Evolutionary conservation across 2,888 invertebrate species (phyloP).

Genomic region (Amiota minor): DNA sequence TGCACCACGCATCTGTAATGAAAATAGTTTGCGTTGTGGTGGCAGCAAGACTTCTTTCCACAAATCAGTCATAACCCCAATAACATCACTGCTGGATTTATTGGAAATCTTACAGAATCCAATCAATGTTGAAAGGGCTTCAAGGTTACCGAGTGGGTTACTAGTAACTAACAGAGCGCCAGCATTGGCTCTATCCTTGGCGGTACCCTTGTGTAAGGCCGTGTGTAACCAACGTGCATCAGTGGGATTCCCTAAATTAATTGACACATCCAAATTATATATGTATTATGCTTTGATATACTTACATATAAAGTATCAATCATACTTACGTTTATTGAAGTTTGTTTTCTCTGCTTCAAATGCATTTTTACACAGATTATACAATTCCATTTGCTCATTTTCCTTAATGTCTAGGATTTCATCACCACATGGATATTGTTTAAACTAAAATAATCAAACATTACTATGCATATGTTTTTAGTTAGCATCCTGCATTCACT

Average conservation of each 20-base stretch:
- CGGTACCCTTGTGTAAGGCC: conserved; percentile 72
- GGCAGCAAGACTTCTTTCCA: conserved; percentile 71
- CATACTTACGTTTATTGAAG: conserved; percentile 64
- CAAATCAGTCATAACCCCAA: conserved; percentile 67
- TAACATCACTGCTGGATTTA: conserved; percentile 70
- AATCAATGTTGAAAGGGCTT: conserved; percentile 68
- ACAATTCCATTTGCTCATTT: conserved; percentile 68
- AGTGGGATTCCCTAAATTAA: conserved; percentile 66
- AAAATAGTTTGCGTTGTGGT: conserved; percentile 68
- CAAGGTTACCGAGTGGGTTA: conserved; percentile 71
- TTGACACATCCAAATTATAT: no score
- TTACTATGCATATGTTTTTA: not conserved
- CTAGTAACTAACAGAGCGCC: conserved; percentile 72
- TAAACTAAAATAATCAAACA: conserved; percentile 52
- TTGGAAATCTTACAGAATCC: conserved; percentile 71
- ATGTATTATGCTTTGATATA: not conserved
- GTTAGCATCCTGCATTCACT: conserved; percentile 33
- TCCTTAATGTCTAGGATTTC: conserved; percentile 72
- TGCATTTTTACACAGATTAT: conserved; percentile 65
- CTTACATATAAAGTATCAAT: not conserved
- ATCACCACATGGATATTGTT: conserved; percentile 64
- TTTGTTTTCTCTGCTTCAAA: conserved; percentile 65
- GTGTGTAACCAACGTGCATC: conserved; percentile 73
- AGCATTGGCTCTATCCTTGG: conserved; percentile 73
- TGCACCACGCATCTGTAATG: conserved; percentile 68